A percentile compares a stretch with the other conserved stretches of the same genome.
phyloP scores from a whole-genome alignment of 2,797 vertebrate genomes.

The Cephalopachus bancanus region DNA sequence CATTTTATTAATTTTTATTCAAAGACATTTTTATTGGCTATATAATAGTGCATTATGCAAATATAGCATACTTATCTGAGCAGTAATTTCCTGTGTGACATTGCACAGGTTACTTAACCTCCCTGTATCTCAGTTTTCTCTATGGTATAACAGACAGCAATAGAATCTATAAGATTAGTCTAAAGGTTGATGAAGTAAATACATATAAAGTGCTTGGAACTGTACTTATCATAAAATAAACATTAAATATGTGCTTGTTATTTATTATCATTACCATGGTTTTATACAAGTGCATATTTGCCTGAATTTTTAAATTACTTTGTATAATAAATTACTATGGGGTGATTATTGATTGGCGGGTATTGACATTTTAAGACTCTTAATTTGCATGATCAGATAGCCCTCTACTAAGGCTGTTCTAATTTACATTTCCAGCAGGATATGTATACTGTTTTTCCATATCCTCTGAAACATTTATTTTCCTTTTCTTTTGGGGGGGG shows the following conservation, averaged over 20 bases:
- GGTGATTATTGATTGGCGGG: not conserved
- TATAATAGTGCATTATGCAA: not conserved
- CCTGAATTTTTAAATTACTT: conserved; percentile 25
- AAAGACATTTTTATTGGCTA: not conserved
- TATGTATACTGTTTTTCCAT: not conserved
- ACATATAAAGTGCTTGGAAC: not conserved
- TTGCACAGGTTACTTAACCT: conserved; percentile 36
- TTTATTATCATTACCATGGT: not conserved
- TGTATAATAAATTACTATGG: conserved; percentile 52
- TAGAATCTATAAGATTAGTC: not conserved
- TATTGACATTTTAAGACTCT: conserved; percentile 30
- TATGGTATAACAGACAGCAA: not conserved
- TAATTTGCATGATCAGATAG: not conserved
- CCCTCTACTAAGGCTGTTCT: not conserved
- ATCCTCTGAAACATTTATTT: not conserved
- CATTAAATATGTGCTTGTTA: not conserved
- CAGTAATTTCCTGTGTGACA: not conserved
- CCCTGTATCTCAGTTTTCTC: not conserved
- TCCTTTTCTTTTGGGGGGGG: not conserved
- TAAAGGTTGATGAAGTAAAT: not conserved
- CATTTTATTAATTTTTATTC: not conserved
- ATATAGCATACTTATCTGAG: not conserved
- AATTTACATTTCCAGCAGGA: not conserved
- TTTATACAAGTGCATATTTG: conserved; percentile 29
- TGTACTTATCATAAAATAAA: not conserved